Percentiles rank a stretch among this genome's conserved stretches.
Evolutionary conservation across 2,797 vertebrate genomes (phyloP).

Genomic region (Hypotaenidia philippensis): DNA sequence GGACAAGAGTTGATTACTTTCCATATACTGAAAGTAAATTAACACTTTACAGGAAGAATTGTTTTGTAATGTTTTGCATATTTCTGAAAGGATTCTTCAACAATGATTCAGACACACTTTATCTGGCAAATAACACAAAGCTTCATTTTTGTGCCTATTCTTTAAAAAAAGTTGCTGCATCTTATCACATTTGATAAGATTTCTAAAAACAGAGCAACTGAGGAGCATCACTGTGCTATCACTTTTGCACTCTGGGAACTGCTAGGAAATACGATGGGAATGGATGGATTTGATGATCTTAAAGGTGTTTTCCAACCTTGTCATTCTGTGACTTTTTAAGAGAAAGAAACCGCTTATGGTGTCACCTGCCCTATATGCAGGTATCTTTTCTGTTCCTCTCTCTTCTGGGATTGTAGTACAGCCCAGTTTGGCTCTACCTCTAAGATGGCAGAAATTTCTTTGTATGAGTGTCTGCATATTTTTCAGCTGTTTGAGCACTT

Average conservation of each 20-base stretch:
- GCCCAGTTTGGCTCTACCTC: not conserved
- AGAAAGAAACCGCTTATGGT: fast-evolving
- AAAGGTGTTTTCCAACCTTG: no score
- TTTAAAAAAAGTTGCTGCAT: not conserved
- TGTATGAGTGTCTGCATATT: not conserved
- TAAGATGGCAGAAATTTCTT: not conserved
- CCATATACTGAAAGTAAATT: not conserved
- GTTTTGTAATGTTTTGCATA: not conserved
- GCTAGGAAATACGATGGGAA: not conserved
- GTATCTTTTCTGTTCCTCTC: not conserved
- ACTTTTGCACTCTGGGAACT: not conserved
- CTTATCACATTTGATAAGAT: not conserved
- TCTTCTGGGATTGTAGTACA: not conserved
- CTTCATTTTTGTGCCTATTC: fast-evolving
- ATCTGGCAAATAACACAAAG: not conserved
- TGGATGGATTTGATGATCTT: no score
- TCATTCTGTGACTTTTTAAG: not conserved
- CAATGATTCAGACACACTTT: fast-evolving
- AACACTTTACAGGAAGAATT: fast-evolving
- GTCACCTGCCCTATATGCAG: not conserved
- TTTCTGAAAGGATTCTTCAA: not conserved
- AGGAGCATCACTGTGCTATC: not conserved
- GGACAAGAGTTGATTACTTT: not conserved
- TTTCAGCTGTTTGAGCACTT: not conserved
- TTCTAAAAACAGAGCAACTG: not conserved